Base-by-base conservation (phyloP, 2,888 invertebrate species). In the Tricholauxania praeusta region DNA sequence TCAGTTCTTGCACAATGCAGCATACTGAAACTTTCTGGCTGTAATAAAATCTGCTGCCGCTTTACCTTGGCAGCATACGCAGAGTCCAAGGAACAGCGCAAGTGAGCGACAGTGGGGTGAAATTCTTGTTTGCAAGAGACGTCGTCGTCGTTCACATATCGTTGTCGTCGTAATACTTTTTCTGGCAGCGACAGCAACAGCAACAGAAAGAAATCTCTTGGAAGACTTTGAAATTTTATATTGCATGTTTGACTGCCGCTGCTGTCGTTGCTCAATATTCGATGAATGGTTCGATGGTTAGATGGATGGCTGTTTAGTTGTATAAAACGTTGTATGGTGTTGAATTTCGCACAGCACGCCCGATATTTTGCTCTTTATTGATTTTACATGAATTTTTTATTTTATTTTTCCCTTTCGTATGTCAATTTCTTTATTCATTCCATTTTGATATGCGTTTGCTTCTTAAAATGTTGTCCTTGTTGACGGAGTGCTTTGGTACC, bases 101-200 rank as follows among this genome's bases (percentile, higher is more conserved):
- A 12, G 15, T 28, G 15, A 10, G 62, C 7, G 19, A n/a, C 47
- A 48, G 14, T 4, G 12, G 47, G 15, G 62, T 32, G 5, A 39
- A 39, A 39, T 39, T 3, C 39, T 39, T 10, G 39, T 10, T 39
- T 39, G 39, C 10, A 39, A 39, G 7, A 39, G 39, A 39, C 39
- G 39, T 4, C 10, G 39, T 39, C 39, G 39, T 39, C 39, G 39
- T 39, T 2, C 39, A 39, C 39, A 39, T 10, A 39, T 39, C 39
- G 2, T 39, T 10, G 8, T 39, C 39, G 52, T 53, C 53, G 32
- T 66, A 66, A 66, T 53, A 53, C 52, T 52, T 39, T 6, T 39
- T 52, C 65, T 66, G 65, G n/a, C 32, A 53, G 65, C 65, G 65
- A 66, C 65, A 66, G 65, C 65, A 32, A 65, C 19, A 10, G 10